Evolutionary conservation across 2,113 vertebrate species (phyloP), one percentile per base, ranked within the genome.

Genomic region (Progne subis): DNA sequence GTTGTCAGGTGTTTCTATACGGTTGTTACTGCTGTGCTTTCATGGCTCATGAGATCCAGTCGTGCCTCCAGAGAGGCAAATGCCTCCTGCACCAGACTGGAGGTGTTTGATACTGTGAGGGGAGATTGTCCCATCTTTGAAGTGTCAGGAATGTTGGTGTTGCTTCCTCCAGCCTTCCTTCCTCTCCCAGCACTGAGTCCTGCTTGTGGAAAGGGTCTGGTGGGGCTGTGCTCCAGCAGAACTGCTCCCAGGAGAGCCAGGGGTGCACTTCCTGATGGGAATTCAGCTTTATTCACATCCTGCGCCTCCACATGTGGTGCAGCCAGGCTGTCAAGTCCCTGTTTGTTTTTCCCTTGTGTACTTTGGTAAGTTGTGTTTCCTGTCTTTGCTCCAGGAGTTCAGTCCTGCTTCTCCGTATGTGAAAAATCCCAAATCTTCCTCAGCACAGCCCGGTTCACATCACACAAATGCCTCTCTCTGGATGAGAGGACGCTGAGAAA

Each of bases 161-260:
- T 65, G 50, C 15, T 55, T 18, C 46, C 50, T 52, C 15, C 16
- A 14, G 14, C 43, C 50, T 72, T 24, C 34, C 41, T 46, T 59
- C 26, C 52, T 63, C 1, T 0, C 67, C 32, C 7, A 37, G 28
- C 32, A 12, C n/a, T 0, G 0, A 32, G 14, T 46, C 34, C 53
- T 2, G 18, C 34, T 18, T 29, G 20, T 53, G 39, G 6, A 5
- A 21, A 2, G 31, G 31, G 28, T 31, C 28, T 16, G 39, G 10
- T 8, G 76, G 59, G 31, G 60, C 67, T 56, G 26, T 50, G 11
- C 9, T 23, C 64, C 74, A 34, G 8, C 23, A 59, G 56, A 72
- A 6, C 31, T 57, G 26, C 37, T 50, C 32, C 55, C 32, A 53
- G 74, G 32, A 53, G 65, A 59, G 28, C 44, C 34, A 56, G 34